Percentiles rank a stretch among this genome's conserved stretches.
These are phyloP conservation scores for Thaumetopoea pityocampa DNA, from an alignment of 1,140 invertebrate genomes.

Conservation along the genomic window DNA sequence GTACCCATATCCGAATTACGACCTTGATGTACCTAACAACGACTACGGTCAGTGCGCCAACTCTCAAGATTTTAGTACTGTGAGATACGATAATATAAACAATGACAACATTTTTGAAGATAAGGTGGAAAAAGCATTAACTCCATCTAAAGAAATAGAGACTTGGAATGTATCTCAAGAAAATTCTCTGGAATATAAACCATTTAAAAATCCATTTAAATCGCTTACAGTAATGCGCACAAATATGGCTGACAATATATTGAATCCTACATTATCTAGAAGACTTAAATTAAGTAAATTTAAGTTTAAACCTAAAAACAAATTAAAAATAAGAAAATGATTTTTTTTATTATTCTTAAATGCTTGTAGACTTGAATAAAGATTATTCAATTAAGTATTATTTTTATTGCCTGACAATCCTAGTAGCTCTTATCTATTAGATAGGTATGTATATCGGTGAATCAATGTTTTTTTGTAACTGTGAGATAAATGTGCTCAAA, in stretches of 20 bases:
- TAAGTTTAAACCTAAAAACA: constrained; percentile 41
- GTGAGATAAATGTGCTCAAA: no score
- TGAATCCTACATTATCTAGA: constrained; percentile 9
- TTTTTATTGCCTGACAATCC: no score
- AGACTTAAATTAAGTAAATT: constrained; percentile 31
- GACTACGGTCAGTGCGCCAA: no score
- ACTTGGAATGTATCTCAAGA: constrained; percentile 31
- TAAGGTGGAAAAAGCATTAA: constrained; percentile 11
- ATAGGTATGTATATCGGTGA: no score
- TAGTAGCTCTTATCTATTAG: no score
- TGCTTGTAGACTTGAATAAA: no score
- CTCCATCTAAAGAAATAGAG: constrained; percentile 35
- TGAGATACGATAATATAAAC: background rate
- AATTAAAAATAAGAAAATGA: constrained; percentile 21
- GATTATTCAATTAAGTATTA: no score
- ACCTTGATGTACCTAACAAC: no score
- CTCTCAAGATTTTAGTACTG: no score
- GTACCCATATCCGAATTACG: no score
- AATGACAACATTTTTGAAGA: constrained; percentile 16
- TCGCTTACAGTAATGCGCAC: constrained; percentile 10
- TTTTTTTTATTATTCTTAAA: background rate
- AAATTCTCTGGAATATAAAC: background rate
- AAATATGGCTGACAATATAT: constrained; percentile 1
- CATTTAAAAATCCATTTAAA: constrained; percentile 4
- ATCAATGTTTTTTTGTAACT: no score